These are phyloP conservation scores for Trachymyrmex cornetzi DNA, from an alignment of 1,140 invertebrate genomes.

Conservation along the genomic window DNA sequence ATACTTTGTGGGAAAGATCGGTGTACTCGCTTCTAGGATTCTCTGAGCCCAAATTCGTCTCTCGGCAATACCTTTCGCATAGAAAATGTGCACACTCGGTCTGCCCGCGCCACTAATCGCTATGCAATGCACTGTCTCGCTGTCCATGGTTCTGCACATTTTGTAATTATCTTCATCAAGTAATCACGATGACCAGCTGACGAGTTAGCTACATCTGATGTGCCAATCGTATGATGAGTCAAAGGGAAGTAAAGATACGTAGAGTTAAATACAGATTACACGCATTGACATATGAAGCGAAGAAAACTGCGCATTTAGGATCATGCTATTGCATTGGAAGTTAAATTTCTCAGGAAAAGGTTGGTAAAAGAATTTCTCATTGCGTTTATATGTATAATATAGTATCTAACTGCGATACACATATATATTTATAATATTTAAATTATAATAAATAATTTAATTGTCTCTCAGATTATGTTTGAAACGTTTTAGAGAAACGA, in stretches of 20 bases:
- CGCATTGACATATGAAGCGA: background rate
- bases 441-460: conserved; percentile 27
- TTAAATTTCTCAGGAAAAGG: background rate
- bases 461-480: conserved; percentile 7
- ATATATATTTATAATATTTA: conserved; percentile 3
- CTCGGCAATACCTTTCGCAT: conserved; percentile 87
- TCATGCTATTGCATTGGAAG: background rate
- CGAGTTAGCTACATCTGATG: background rate
- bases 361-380: background rate
- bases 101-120: conserved; percentile 86
- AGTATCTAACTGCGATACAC: background rate
- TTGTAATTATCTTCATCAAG: conserved; percentile 57
- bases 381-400: background rate
- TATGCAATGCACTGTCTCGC: conserved; percentile 88
- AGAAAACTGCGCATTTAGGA: conserved; percentile 17
- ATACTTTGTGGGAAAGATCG: conserved; percentile 88
- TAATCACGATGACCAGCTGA: conserved; percentile 22
- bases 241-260: conserved; percentile 26
- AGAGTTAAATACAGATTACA: conserved; percentile 28
- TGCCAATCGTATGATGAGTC: conserved; percentile 34
- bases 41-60: conserved; percentile 90
- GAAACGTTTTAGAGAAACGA: background rate
- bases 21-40: conserved; percentile 89
- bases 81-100: conserved; percentile 87
- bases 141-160: conserved; percentile 85